Evolutionary conservation across 2,797 vertebrate species (phyloP), one percentile per base, ranked within the genome.

Genomic region (Tachyglossus aculeatus): DNA sequence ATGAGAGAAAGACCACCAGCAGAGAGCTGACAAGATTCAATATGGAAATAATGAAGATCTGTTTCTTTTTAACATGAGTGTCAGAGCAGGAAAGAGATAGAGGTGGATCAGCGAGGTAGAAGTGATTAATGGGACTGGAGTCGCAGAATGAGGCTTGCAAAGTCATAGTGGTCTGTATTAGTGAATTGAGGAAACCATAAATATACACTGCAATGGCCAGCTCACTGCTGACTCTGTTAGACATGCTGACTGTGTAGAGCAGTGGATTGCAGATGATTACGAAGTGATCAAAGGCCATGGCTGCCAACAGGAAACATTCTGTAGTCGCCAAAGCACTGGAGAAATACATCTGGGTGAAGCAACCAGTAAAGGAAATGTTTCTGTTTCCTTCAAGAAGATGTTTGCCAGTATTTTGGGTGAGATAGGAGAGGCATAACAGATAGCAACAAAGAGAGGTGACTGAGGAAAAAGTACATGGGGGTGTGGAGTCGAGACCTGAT

Each of bases 391-490:
- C 9, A 62, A 65, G 27, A 66, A 1, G 47, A 85, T 16, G 25
- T 72, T 85, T 33, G 71, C 72, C 32, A 77, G 12, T 0, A 77
- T 70, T 31, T 81, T 84, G 5, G 75, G 67, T 9, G 62, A 74
- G 1, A 83, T 34, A 1, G 52, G 29, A 1, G 38, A 67, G 0
- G 37, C 74, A n/a, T 83, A 85, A 40, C 73, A 77, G 37, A 85
- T 59, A 45, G 85, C 76, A 0, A 74, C 39, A 29, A 74, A 11
- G 71, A 75, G 2, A 81, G 12, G 4, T 80, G 82, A 25, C 58
- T 75, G n/a, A 85, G 78, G 22, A 87, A 83, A 19, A 48, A 81
- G 19, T 71, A 83, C 80, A 81, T 83, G 31, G 71, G 58, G 1
- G 14, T 77, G 29, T 60, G 52, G 24, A 87, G 67, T 32, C 41